Percentiles rank a stretch among this genome's conserved stretches.
Conservation (phyloP, 2,888 invertebrate genomes). For the Eilema griseolum region DNA sequence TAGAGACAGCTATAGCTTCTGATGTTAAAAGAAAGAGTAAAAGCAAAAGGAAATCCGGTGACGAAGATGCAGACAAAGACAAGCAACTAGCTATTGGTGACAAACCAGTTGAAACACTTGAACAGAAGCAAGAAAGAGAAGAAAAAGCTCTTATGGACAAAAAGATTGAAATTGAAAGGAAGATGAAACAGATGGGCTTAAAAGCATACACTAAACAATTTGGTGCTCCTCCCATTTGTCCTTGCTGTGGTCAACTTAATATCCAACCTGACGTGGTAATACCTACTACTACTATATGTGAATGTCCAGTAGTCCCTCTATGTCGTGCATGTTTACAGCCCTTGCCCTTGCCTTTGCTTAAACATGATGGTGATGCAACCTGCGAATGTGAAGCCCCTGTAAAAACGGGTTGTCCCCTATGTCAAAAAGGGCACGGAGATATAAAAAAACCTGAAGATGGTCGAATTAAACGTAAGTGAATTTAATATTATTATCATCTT, state of each 20-base stretch:
- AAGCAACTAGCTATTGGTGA: background rate
- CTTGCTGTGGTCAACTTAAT: conserved; percentile 10
- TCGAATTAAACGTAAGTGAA: too few relatives aligned
- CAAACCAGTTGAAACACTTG: background rate
- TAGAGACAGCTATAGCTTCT: too few relatives aligned
- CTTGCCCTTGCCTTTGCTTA: too few relatives aligned
- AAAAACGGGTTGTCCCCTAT: background rate
- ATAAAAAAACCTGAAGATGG: too few relatives aligned
- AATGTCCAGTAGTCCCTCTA: background rate
- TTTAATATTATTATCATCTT: background rate
- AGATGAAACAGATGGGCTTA: background rate
- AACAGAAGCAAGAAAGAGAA: too few relatives aligned
- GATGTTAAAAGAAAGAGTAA: too few relatives aligned
- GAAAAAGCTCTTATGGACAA: too few relatives aligned
- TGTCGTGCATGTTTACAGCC: background rate
- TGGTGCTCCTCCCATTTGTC: background rate
- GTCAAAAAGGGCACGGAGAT: background rate
- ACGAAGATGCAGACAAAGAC: too few relatives aligned
- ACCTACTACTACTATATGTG: background rate
- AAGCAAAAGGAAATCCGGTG: background rate
- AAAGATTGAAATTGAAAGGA: background rate
- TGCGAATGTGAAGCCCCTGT: too few relatives aligned
- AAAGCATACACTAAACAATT: background rate
- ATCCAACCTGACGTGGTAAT: background rate
- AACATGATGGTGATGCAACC: too few relatives aligned